A percentile compares a stretch with the other conserved stretches of the same genome.
Evolutionary conservation across 2,113 vertebrate genomes (phyloP).

Genomic region (Syngnathus typhle): DNA sequence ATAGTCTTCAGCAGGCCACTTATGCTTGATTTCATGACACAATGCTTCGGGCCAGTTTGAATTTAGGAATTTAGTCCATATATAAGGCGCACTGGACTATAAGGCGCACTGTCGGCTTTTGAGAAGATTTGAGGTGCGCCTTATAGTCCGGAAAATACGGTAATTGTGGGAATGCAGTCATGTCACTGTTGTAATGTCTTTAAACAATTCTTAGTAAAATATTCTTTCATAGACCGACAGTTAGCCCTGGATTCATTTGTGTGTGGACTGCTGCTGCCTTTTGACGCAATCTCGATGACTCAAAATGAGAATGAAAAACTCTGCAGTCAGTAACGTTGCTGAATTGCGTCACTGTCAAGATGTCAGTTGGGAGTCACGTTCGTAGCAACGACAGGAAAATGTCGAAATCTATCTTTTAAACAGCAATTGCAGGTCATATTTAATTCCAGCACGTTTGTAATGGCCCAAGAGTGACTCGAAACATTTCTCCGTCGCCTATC

Average conservation of each 20-base stretch:
- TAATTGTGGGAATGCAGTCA: neutral
- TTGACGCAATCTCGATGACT: neutral
- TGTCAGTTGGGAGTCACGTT: neutral
- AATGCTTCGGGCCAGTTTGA: no score
- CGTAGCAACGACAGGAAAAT: slow-evolving; percentile 12
- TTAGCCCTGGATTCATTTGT: neutral
- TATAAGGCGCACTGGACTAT: no score
- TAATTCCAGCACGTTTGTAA: neutral
- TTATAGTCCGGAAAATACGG: no score
- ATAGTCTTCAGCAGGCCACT: no score
- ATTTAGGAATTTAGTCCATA: no score
- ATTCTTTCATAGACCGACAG: neutral
- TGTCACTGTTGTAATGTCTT: neutral
- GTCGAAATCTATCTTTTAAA: slow-evolving; percentile 6
- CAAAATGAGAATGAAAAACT: neutral
- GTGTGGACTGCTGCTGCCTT: neutral
- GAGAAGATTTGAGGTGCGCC: no score
- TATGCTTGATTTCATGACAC: no score
- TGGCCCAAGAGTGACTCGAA: neutral
- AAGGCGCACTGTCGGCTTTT: no score
- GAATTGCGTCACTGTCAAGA: neutral
- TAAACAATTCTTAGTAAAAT: neutral
- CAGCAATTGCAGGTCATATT: neutral
- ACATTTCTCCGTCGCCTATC: neutral
- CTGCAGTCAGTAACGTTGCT: neutral